phyloP scores from a whole-genome alignment of 2,113 vertebrate genomes.

The Alaudala cheleensis region DNA sequence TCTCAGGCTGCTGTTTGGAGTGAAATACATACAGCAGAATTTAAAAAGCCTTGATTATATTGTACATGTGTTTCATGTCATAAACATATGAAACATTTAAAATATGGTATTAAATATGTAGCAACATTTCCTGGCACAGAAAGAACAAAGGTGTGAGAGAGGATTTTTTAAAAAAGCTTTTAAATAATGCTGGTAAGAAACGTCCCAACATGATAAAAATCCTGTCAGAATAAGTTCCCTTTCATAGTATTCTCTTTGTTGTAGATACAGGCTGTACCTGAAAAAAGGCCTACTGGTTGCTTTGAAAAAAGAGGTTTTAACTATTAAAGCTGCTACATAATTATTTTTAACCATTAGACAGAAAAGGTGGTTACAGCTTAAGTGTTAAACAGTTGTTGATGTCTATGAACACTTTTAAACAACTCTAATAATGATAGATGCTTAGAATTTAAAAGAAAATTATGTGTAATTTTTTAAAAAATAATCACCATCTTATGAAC shows the following conservation, averaged over 20 bases:
- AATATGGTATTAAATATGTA: conserved; percentile 68
- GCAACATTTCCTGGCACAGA: conserved; percentile 39
- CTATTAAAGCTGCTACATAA: background rate
- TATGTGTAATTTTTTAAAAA: fast-evolving
- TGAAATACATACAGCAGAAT: background rate
- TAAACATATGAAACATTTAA: conserved; percentile 75
- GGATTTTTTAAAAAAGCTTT: conserved; percentile 59
- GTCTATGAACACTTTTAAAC: background rate
- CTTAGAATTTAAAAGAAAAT: background rate
- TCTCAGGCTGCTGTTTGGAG: background rate
- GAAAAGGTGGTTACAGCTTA: background rate
- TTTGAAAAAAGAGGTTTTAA: conserved; percentile 2
- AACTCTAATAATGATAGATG: background rate
- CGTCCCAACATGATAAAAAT: conserved; percentile 55
- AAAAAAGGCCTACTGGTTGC: background rate
- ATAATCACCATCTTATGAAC: background rate
- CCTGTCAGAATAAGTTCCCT: conserved; percentile 1
- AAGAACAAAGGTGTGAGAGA: conserved; percentile 61
- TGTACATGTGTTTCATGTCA: conserved; percentile 66
- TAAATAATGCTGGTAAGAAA: conserved; percentile 71
- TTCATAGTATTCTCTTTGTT: conserved; percentile 64
- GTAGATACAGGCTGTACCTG: background rate
- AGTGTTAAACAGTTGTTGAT: background rate
- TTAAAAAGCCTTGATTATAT: conserved; percentile 46
- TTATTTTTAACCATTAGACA: background rate